Evolutionary conservation across 2,797 vertebrate species (phyloP), one percentile per base, ranked within the genome.

Genomic region (Sebastes melanostomus): DNA sequence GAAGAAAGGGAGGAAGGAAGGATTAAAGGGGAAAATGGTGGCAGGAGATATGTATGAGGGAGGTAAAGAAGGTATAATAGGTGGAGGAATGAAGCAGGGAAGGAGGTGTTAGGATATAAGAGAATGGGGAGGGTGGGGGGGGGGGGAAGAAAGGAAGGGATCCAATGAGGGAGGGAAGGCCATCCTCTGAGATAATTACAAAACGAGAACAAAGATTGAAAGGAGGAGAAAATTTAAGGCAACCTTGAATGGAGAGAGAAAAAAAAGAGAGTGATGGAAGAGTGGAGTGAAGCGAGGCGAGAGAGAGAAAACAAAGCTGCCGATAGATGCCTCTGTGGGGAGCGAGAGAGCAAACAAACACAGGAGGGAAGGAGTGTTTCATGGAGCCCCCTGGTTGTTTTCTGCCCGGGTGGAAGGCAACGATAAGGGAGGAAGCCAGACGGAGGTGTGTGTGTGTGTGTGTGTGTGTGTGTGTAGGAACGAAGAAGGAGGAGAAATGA

Each of bases 391-490:
- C 69, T 54, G 65, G 72, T 69, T 80, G 68, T 81, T 74, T 73
- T 76, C 46, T 72, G 69, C n/a, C 66, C 59, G 66, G 66, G 73
- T 87, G 86, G 77, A 87, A 60, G 32, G 22, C 69, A 82, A 58
- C 1, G 86, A 87, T 87, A 85, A 76, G 83, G 46, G 62, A 75
- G 65, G 38, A 25, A 72, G 75, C 24, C 46, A 78, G 52, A 27
- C 14, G 4, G 63, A 60, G 27, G 30, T n/a, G 54, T 61, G 38
- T 58, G 60, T 59, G 30, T n/a, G 34, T 52, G 66, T 81, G 66
- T 38, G 38, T 67, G 42, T 58, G 52, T 54, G 54, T 61, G 38
- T 58, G 60, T 59, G 66, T 81, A 14, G 46, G 34, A 24, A 2
- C 16, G 2, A 7, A 27, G 2, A 7, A 27, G 8, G 5, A 52